Conservation (phyloP, 1,140 invertebrate species). For the Drosophila pseudoobscura region DNA sequence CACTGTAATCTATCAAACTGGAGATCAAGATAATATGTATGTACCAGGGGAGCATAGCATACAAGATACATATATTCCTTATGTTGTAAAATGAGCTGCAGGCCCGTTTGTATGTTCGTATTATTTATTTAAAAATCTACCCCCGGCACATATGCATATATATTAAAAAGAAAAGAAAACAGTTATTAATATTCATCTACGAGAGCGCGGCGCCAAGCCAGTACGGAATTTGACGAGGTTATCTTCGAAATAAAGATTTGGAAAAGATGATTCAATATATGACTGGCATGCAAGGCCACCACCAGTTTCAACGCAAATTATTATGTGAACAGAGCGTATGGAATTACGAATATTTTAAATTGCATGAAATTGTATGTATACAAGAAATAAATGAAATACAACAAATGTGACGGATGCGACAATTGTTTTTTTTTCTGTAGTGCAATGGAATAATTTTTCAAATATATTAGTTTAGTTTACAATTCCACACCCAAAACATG, state of each 20-base stretch:
- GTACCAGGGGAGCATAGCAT: not conserved
- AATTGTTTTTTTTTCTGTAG: not conserved
- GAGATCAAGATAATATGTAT: too few species aligned
- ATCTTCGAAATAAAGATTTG: slow-evolving; percentile 9
- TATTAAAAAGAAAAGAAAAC: slow-evolving; percentile 24
- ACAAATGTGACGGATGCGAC: slow-evolving; percentile 6
- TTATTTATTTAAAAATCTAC: slow-evolving; percentile 30
- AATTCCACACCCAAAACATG: too few species aligned
- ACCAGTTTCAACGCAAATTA: slow-evolving; percentile 20
- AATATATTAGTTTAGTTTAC: not conserved
- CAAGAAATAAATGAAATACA: slow-evolving; percentile 50
- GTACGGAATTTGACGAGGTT: not conserved
- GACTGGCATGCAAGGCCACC: slow-evolving; percentile 8
- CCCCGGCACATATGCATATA: slow-evolving; percentile 35
- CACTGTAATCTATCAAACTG: too few species aligned
- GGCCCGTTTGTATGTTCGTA: slow-evolving; percentile 35
- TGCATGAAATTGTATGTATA: slow-evolving; percentile 48
- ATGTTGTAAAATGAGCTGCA: slow-evolving; percentile 6
- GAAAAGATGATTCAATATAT: slow-evolving; percentile 17
- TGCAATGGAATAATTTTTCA: not conserved
- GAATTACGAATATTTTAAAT: slow-evolving; percentile 30
- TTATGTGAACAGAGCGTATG: slow-evolving; percentile 21
- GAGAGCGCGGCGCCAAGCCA: slow-evolving; percentile 5
- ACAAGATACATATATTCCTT: not conserved
- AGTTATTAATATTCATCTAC: slow-evolving; percentile 22